Conservation (phyloP, 2,888 invertebrate genomes). For the Oeneis ivallda region DNA sequence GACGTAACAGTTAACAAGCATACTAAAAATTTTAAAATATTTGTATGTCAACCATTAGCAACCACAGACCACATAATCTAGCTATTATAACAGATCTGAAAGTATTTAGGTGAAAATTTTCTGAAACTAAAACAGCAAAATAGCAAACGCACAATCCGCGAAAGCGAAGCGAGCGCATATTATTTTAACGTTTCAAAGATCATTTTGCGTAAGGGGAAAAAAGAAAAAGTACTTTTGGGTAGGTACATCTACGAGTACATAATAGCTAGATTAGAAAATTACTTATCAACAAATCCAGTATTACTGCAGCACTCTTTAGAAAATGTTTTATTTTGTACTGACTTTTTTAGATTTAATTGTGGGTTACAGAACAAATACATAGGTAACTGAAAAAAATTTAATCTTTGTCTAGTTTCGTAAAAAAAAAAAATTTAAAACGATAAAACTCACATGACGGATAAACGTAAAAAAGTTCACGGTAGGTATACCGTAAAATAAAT, state of each 20-base stretch:
- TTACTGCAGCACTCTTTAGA: constrained; percentile 2
- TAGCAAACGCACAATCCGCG: too few relatives aligned
- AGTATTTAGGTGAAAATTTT: too few relatives aligned
- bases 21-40: neutral
- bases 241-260: neutral
- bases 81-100: too few relatives aligned
- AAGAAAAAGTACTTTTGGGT: too few relatives aligned
- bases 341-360: too few relatives aligned
- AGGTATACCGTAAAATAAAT: neutral
- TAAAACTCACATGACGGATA: neutral
- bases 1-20: neutral
- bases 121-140: too few relatives aligned
- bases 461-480: neutral
- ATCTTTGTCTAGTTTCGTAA: constrained; percentile 7
- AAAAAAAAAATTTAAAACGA: neutral
- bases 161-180: too few relatives aligned
- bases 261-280: constrained; percentile 7
- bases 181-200: too few relatives aligned
- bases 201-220: too few relatives aligned
- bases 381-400: neutral
- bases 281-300: neutral
- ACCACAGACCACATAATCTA: neutral
- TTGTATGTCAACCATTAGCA: neutral
- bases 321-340: neutral
- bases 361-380: neutral